A percentile compares a stretch with the other conserved stretches of the same genome.
Conservation (phyloP, 1,140 invertebrate species). For the Pogonus chalceus region DNA sequence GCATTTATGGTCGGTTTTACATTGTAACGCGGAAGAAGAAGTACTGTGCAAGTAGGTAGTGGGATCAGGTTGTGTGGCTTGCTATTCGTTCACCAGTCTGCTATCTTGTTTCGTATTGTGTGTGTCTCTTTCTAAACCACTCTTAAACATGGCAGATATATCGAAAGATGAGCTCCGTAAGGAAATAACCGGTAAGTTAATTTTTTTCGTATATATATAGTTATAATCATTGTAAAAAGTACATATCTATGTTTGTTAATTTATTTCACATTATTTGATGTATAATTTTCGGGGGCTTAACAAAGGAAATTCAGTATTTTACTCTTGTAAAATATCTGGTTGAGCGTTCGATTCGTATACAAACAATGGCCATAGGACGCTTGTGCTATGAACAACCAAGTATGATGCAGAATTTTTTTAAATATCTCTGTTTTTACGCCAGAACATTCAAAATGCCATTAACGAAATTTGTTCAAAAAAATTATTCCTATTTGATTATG, state of each 20-base stretch:
- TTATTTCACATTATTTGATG: conserved; percentile 30
- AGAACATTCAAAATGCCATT: conserved; percentile 18
- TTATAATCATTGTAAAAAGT: conserved; percentile 13
- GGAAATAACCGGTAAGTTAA: conserved; percentile 57
- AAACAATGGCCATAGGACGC: conserved; percentile 37
- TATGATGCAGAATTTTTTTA: conserved; percentile 18
- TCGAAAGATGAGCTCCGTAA: conserved; percentile 55
- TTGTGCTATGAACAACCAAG: conserved; percentile 17
- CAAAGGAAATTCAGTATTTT: conserved; percentile 38
- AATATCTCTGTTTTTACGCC: conserved; percentile 29
- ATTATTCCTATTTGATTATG: conserved; percentile 30
- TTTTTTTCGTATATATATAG: conserved; percentile 30
- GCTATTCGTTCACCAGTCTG: not conserved
- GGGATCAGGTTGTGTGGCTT: not conserved
- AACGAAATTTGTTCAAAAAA: conserved; percentile 22
- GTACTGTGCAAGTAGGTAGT: not conserved
- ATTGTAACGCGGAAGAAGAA: not conserved
- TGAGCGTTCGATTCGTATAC: conserved; percentile 20
- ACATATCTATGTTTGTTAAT: conserved; percentile 25
- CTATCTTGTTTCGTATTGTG: not conserved
- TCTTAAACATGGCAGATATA: conserved; percentile 50
- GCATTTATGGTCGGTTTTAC: not conserved
- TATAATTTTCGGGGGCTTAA: conserved; percentile 28
- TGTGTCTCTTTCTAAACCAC: conserved; percentile 11
- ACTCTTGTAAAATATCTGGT: conserved; percentile 35